Conservation (phyloP, 2,113 vertebrate genomes). For the Pseudolaguvia tuberculata region DNA sequence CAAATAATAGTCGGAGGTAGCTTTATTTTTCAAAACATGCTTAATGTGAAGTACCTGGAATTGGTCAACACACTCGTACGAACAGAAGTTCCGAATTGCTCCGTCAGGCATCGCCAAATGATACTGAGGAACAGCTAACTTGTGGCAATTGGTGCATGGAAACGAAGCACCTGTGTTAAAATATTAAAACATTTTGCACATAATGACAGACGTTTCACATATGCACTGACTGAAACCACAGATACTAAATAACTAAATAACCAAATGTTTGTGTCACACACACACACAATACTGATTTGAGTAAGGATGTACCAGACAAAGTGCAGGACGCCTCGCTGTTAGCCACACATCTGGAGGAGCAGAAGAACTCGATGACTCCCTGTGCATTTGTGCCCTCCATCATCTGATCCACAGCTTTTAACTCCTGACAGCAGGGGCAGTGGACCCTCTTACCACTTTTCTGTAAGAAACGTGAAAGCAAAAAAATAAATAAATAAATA, state of each 20-base stretch:
- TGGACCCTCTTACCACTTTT: conserved; percentile 80
- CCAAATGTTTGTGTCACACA: neutral
- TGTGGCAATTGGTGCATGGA: conserved; percentile 89
- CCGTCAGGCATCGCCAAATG: conserved; percentile 96
- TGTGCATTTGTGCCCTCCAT: conserved; percentile 73
- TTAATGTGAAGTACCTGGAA: conserved; percentile 76
- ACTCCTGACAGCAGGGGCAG: conserved; percentile 76
- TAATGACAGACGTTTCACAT: neutral
- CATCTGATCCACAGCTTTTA: conserved; percentile 78
- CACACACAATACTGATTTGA: neutral
- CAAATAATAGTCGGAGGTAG: too few relatives aligned
- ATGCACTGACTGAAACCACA: neutral
- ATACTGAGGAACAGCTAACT: conserved; percentile 86
- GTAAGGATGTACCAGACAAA: conserved; percentile 60
- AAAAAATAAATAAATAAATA: too few relatives aligned
- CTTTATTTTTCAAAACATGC: neutral
- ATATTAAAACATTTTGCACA: neutral
- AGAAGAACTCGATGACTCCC: conserved; percentile 79
- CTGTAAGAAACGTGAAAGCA: conserved; percentile 53
- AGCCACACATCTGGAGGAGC: conserved; percentile 79
- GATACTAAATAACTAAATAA: too few relatives aligned
- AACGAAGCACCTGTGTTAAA: conserved; percentile 77
- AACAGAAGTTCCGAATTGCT: conserved; percentile 96
- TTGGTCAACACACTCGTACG: conserved; percentile 81
- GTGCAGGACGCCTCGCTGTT: conserved; percentile 72